phyloP scores from a whole-genome alignment of 2,888 invertebrate species.

The Caenorhabditis sp. region DNA sequence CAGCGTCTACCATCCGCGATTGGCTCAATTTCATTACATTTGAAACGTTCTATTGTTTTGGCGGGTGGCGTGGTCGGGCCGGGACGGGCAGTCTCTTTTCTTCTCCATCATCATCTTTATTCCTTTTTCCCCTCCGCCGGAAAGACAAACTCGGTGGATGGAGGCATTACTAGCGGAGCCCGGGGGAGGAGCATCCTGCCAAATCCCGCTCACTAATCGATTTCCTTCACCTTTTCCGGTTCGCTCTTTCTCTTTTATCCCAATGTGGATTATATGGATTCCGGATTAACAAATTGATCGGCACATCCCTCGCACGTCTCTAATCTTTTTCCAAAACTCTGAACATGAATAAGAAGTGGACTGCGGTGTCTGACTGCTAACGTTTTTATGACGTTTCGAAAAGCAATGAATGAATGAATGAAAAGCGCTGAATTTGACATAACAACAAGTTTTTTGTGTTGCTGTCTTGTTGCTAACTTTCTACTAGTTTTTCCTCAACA shows the following conservation, averaged over 20 bases:
- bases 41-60: constrained; percentile 23
- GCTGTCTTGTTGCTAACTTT: background rate
- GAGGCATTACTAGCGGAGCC: background rate
- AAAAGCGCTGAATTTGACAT: constrained; percentile 18
- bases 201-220: constrained; percentile 41
- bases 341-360: background rate
- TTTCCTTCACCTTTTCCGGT: constrained; percentile 49
- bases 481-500: background rate
- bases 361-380: too few species aligned
- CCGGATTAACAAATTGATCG: constrained; percentile 43
- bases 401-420: constrained; percentile 36
- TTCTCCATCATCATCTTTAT: background rate
- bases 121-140: background rate
- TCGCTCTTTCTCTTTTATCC: constrained; percentile 4
- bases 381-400: constrained; percentile 19
- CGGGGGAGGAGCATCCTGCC: constrained; percentile 10
- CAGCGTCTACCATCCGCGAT: background rate
- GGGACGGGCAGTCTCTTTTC: background rate
- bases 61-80: background rate
- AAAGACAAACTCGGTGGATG: constrained; percentile 5
- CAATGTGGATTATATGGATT: constrained; percentile 33
- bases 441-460: constrained; percentile 16
- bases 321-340: background rate
- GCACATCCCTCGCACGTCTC: constrained; percentile 3
- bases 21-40: constrained; percentile 27